phyloP scores from a whole-genome alignment of 2,113 vertebrate species.

The Murina feae region DNA sequence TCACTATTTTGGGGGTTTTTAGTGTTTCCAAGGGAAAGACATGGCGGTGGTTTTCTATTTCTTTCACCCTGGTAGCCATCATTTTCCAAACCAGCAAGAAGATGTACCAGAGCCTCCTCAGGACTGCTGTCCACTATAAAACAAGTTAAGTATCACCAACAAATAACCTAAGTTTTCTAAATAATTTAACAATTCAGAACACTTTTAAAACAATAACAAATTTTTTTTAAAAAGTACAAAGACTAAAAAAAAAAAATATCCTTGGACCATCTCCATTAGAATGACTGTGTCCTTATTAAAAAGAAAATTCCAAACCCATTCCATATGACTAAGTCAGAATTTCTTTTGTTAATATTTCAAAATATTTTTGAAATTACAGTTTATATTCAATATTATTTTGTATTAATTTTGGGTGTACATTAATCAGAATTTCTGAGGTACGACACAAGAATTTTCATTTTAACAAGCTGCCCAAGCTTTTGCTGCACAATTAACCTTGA shows the following conservation, averaged over 20 bases:
- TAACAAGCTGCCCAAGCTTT: neutral
- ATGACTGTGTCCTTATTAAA: neutral
- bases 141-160: constrained; percentile 58
- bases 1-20: constrained; percentile 93
- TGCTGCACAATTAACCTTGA: neutral
- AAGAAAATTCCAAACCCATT: neutral
- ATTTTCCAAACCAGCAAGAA: constrained; percentile 92
- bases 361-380: neutral
- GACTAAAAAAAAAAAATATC: too few relatives aligned
- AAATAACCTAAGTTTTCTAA: constrained; percentile 43
- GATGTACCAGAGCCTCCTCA: constrained; percentile 89
- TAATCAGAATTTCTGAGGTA: neutral
- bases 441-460: neutral
- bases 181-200: neutral
- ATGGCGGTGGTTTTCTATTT: constrained; percentile 79
- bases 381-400: neutral
- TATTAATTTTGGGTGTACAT: neutral
- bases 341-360: neutral
- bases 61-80: constrained; percentile 86
- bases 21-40: constrained; percentile 79
- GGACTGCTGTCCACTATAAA: constrained; percentile 86
- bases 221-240: too few relatives aligned
- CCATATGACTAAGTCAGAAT: neutral
- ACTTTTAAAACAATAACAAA: neutral
- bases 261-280: neutral